Evolutionary conservation across 2,797 vertebrate species (phyloP), one percentile per base, ranked within the genome.

Genomic region (Xyrichtys novacula): DNA sequence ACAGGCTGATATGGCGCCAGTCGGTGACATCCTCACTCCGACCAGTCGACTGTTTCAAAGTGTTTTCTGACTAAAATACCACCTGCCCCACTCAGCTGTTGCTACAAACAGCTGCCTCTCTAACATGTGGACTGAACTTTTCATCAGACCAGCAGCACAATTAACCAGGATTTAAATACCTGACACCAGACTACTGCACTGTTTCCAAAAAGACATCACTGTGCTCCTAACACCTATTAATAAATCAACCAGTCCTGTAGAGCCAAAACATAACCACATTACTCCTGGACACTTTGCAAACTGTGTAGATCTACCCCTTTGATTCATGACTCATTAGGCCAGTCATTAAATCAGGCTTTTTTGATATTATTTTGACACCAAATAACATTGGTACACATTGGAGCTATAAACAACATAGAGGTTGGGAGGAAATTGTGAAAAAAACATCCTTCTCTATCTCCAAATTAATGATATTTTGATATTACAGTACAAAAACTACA

Each of bases 11-110:
- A 75, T 74, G 72, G 73, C 65, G 81, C 80, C 87, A 74, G 79
- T 76, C 78, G 53, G 68, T 65, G 81, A 78, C 78, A 80, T 66
- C 83, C 84, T 65, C 81, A 43, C 83, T 81, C 73, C 40, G 74
- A 81, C 87, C 87, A 85, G 71, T 85, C 85, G 56, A 81, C 85
- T 84, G 86, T 82, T 88, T 89, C 85, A 85, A 89, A 90, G 83
- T 81, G 83, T 71, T 90, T 78, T 83, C 80, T 56, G 76, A 83
- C 88, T 86, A 50, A 85, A 88, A 77, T 55, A 69, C 82, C 89
- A 89, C 87, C 87, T 91, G 90, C 82, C 87, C 82, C 74, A 16
- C 77, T 91, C 90, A 85, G 89, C 91, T 90, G 88, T 72, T 58
- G 78, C 81, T 44, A 17, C 76, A 75, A 78, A 88, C 86, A 85